Conservation (phyloP, 2,113 vertebrate species). For the Neotoma lepida region DNA sequence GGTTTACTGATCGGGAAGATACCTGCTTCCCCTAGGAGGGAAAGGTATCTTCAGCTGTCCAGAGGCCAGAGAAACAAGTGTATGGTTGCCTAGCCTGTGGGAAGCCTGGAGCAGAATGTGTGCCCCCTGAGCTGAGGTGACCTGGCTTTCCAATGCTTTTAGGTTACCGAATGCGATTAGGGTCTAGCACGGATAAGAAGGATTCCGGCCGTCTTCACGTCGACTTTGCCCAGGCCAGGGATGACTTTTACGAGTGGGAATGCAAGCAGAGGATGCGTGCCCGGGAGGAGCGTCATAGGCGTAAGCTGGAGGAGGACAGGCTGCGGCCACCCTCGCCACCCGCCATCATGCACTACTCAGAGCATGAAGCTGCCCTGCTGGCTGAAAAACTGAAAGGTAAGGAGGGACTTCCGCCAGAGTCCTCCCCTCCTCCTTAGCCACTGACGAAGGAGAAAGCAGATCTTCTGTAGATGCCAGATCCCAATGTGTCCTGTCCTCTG, state of each 20-base stretch:
- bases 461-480: rapidly evolving
- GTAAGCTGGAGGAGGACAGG: constrained; percentile 91
- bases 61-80: too few relatives aligned
- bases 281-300: constrained; percentile 91
- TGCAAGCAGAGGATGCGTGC: constrained; percentile 93
- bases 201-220: constrained; percentile 94
- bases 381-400: constrained; percentile 96
- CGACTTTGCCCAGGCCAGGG: constrained; percentile 93
- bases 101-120: background rate
- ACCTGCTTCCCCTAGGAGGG: background rate
- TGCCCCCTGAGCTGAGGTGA: background rate
- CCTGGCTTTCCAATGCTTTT: constrained; percentile 76
- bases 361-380: constrained; percentile 91
- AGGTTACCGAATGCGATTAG: constrained; percentile 94
- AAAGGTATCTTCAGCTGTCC: background rate
- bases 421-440: background rate
- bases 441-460: rapidly evolving
- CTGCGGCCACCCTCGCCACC: constrained; percentile 92
- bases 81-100: rapidly evolving
- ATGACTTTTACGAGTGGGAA: constrained; percentile 96
- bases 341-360: constrained; percentile 93
- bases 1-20: background rate
- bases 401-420: rapidly evolving
- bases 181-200: constrained; percentile 95
- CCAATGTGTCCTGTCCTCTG: rapidly evolving